phyloP scores from a whole-genome alignment of 2,797 vertebrate species.

The Staurois parvus region DNA sequence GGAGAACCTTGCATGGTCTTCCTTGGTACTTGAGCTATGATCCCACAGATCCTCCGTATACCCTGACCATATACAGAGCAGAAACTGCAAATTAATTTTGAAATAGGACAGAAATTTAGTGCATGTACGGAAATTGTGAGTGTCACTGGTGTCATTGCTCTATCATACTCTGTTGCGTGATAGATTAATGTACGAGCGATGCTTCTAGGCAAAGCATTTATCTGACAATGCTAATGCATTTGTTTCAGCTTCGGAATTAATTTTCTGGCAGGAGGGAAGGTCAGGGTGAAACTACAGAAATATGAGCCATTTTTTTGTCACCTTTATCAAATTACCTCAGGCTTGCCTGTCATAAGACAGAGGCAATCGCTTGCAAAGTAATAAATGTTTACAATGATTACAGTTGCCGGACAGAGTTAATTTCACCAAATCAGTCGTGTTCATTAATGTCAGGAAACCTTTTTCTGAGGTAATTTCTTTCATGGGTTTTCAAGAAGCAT shows the following conservation, averaged over 20 bases:
- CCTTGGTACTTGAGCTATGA: background rate
- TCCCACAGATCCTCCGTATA: background rate
- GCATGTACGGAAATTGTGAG: background rate
- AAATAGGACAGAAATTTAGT: background rate
- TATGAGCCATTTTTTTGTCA: conserved; percentile 88
- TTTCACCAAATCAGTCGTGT: conserved; percentile 72
- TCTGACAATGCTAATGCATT: conserved; percentile 94
- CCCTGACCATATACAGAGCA: background rate
- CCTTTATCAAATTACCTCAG: conserved; percentile 95
- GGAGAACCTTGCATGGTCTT: background rate
- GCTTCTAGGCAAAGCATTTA: conserved; percentile 88
- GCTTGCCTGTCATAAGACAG: conserved; percentile 90
- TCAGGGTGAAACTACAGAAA: conserved; percentile 87
- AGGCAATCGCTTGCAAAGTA: conserved; percentile 85
- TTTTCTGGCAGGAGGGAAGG: conserved; percentile 98
- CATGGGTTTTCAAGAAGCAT: conserved; percentile 2
- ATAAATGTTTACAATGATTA: conserved; percentile 88
- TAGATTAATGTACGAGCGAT: conserved; percentile 78
- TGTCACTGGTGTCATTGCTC: conserved; percentile 68
- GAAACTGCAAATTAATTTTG: background rate
- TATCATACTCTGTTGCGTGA: conserved; percentile 71
- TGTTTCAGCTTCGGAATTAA: conserved; percentile 94
- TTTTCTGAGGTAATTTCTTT: conserved; percentile 1
- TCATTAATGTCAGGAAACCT: conserved; percentile 49
- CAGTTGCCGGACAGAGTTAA: conserved; percentile 88